Evolutionary conservation across 2,797 vertebrate species (phyloP).

Genomic region (Chloroceryle inda): DNA sequence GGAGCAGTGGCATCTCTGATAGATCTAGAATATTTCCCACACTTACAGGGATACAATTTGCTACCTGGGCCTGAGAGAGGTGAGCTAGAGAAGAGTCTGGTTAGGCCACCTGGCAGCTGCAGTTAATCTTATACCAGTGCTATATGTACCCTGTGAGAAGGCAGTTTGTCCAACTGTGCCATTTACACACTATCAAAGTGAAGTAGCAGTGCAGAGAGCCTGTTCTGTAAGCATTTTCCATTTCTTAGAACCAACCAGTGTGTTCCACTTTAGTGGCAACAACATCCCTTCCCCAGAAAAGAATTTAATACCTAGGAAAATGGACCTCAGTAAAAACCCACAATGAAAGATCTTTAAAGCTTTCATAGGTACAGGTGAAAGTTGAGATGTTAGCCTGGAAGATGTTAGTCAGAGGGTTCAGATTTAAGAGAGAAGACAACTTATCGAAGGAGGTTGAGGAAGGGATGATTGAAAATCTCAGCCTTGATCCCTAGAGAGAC

Average conservation of each 20-base stretch:
- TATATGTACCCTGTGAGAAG: not conserved
- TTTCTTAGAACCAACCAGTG: not conserved
- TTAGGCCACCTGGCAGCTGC: not conserved
- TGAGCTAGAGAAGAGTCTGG: not conserved
- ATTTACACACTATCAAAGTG: not conserved
- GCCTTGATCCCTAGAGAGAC: not conserved
- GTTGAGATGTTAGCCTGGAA: not conserved
- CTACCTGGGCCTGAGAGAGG: not conserved
- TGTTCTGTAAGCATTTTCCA: not conserved
- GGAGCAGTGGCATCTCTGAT: not conserved
- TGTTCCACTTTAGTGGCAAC: not conserved
- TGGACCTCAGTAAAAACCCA: fast-evolving
- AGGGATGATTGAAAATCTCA: not conserved
- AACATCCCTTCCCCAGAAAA: not conserved
- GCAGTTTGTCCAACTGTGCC: not conserved
- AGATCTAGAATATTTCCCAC: not conserved
- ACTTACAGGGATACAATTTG: not conserved
- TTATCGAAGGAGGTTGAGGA: not conserved
- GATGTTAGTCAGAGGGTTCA: not conserved
- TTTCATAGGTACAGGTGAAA: not conserved
- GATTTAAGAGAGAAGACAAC: not conserved
- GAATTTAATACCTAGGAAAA: not conserved
- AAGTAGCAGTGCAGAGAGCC: not conserved
- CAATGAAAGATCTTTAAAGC: not conserved
- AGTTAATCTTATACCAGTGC: not conserved